Evolutionary conservation across 2,888 invertebrate genomes (phyloP).

Genomic region (Phaedon cochleariae): DNA sequence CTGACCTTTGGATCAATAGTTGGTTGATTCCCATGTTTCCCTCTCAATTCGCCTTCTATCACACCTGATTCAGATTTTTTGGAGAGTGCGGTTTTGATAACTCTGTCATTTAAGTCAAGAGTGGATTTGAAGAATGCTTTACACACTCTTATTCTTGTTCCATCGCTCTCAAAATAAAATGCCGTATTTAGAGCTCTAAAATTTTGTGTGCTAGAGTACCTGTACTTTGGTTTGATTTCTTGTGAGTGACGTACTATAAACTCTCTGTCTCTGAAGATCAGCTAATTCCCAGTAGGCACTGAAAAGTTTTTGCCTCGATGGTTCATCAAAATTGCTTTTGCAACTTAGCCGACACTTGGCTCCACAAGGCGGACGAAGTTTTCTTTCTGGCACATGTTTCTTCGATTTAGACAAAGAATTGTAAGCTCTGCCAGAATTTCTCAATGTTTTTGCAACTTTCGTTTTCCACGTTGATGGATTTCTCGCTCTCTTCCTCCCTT

Average conservation of each 20-base stretch:
- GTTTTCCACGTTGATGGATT: slow-evolving; percentile 7
- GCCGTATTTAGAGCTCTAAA: slow-evolving; percentile 14
- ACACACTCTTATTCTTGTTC: slow-evolving; percentile 24
- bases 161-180: slow-evolving; percentile 24
- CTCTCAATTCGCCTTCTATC: slow-evolving; percentile 18
- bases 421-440: no score
- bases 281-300: slow-evolving; percentile 11
- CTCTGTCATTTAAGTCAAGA: slow-evolving; percentile 8
- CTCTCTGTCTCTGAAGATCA: slow-evolving; percentile 17
- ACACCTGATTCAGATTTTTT: slow-evolving; percentile 6
- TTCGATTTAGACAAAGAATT: slow-evolving; percentile 16
- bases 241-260: slow-evolving; percentile 9
- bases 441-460: no score
- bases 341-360: slow-evolving; percentile 19
- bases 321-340: slow-evolving; percentile 12
- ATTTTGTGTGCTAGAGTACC: slow-evolving; percentile 16
- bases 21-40: slow-evolving; percentile 30
- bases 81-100: slow-evolving; percentile 2
- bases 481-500: background rate
- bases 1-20: slow-evolving; percentile 20
- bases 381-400: slow-evolving; percentile 18
- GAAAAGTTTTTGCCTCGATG: background rate
- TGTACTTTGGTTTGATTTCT: slow-evolving; percentile 9
- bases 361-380: slow-evolving; percentile 22
- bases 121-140: slow-evolving; percentile 28